Evolutionary conservation across 2,888 invertebrate species (phyloP).

Genomic region (Norana najaformis): DNA sequence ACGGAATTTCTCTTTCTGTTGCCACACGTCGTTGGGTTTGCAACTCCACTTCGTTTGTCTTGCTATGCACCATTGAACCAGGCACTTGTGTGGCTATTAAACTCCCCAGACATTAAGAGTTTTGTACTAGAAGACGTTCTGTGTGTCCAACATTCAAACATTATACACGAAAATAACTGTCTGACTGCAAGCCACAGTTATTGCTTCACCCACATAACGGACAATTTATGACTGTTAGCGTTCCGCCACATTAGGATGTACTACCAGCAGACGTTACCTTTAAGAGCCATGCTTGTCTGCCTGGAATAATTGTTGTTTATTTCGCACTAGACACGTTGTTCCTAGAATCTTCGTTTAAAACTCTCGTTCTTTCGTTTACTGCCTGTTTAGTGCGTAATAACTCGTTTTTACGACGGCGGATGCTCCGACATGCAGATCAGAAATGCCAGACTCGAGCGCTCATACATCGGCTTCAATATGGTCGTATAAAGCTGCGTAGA

Average conservation of each 20-base stretch:
- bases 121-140: not conserved
- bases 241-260: not conserved
- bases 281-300: not conserved
- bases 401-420: not conserved
- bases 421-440: not conserved
- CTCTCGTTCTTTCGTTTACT: not conserved
- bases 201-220: not conserved
- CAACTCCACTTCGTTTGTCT: too few species aligned
- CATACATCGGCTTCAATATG: not conserved
- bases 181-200: not conserved
- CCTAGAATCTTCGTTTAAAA: not conserved
- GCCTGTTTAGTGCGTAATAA: too few species aligned
- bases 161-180: not conserved
- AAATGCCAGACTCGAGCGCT: not conserved
- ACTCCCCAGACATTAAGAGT: not conserved
- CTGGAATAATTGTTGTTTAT: slow-evolving; percentile 2
- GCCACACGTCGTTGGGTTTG: too few species aligned
- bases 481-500: not conserved
- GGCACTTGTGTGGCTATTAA: not conserved
- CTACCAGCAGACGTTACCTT: not conserved
- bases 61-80: not conserved
- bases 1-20: too few species aligned
- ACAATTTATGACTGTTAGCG: not conserved
- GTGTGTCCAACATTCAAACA: not conserved
- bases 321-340: not conserved